Evolutionary conservation across 2,797 vertebrate species (phyloP).

Genomic region (Euphonia xanthogaster): DNA sequence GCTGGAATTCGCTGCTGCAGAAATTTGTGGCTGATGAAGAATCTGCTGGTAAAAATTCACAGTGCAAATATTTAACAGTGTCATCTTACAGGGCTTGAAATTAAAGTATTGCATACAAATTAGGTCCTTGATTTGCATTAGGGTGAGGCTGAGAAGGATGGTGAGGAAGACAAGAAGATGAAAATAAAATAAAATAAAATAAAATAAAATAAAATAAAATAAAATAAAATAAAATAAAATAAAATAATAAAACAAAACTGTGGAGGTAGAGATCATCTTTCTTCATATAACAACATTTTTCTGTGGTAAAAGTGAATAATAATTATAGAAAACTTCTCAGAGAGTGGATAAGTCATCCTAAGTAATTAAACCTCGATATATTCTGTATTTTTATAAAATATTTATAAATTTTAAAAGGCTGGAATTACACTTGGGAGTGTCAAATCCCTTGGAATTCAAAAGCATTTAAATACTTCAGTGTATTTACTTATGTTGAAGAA

Average conservation of each 20-base stretch:
- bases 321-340: not conserved
- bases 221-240: not conserved
- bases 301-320: not conserved
- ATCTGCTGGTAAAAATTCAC: not conserved
- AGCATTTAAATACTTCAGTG: constrained; percentile 1
- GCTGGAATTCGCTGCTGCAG: not conserved
- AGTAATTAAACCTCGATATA: not conserved
- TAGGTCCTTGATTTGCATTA: not conserved
- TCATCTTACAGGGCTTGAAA: not conserved
- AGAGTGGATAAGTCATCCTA: not conserved
- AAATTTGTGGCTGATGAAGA: not conserved
- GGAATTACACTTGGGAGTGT: constrained; percentile 23
- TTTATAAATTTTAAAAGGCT: constrained; percentile 42
- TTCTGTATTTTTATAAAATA: constrained; percentile 31
- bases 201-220: not conserved
- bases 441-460: constrained; percentile 38
- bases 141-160: not conserved
- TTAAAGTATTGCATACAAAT: not conserved
- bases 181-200: not conserved
- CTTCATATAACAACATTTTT: not conserved
- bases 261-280: not conserved
- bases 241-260: not conserved
- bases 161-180: not conserved
- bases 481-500: constrained; percentile 40
- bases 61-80: constrained; percentile 7